Percentiles rank a stretch among this genome's conserved stretches.
Evolutionary conservation across 2,797 vertebrate species (phyloP).

Genomic region (Geotrypetes seraphini): DNA sequence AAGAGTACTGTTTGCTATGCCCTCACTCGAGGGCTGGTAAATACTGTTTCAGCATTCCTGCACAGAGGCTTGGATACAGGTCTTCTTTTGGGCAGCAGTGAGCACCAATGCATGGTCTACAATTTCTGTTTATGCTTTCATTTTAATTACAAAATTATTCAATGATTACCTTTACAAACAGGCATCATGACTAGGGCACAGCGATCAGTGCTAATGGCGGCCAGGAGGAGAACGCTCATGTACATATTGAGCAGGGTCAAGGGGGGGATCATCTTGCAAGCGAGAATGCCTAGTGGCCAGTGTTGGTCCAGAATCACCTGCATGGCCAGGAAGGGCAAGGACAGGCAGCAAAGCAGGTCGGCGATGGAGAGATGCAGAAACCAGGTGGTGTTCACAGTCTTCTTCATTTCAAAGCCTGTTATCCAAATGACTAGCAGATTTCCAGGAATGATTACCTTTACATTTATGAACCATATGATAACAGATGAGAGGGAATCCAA

Average conservation of each 20-base stretch:
- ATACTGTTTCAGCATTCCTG: too few relatives aligned
- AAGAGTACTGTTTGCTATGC: too few relatives aligned
- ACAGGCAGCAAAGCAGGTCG: constrained; percentile 78
- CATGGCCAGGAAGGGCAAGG: constrained; percentile 59
- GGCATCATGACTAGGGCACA: constrained; percentile 61
- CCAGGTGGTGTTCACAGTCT: constrained; percentile 70
- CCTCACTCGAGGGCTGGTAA: too few relatives aligned
- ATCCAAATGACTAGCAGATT: constrained; percentile 76
- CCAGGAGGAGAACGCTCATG: constrained; percentile 69
- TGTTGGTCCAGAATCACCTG: constrained; percentile 28
- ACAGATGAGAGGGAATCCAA: too few relatives aligned
- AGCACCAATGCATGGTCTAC: too few relatives aligned
- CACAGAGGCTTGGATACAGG: too few relatives aligned
- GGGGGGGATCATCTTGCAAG: constrained; percentile 58
- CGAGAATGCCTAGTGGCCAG: constrained; percentile 52
- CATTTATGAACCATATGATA: too few relatives aligned
- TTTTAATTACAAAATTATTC: too few relatives aligned
- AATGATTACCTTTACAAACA: too few relatives aligned
- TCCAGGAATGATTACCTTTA: too few relatives aligned
- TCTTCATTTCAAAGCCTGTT: constrained; percentile 49
- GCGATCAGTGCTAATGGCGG: constrained; percentile 73
- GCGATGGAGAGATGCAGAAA: constrained; percentile 76
- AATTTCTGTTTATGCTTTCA: too few relatives aligned
- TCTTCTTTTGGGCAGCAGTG: too few relatives aligned
- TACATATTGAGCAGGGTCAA: constrained; percentile 72